Evolutionary conservation across 2,888 invertebrate genomes (phyloP), one percentile per base, ranked within the genome.

Genomic region (Galerucella nymphaeae): DNA sequence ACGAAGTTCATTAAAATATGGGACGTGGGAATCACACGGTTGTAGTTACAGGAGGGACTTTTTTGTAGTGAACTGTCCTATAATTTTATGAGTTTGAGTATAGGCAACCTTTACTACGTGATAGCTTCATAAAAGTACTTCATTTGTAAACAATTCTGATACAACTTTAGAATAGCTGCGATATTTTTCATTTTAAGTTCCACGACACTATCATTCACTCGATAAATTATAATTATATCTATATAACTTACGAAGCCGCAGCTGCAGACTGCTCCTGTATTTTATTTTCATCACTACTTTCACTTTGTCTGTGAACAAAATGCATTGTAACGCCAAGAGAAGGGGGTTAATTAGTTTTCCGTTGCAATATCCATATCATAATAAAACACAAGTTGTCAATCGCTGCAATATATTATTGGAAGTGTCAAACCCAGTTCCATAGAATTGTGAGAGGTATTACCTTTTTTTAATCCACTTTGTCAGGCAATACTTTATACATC

Each of bases 291-390:
- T 55, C 20, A 42, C 45, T 42, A 23, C n/a, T 57, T n/a, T n/a
- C n/a, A 45, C 42, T 58, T 58, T 66, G 42, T 20, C 58, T 41
- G 20, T 45, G 41, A 23, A 57, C 20, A 58, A 66, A 66, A 45
- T 66, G 66, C 66, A 66, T 66, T n/a, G 57, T 66, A 23, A n/a
- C 13, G n/a, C 13, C 23, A 30, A 4, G 23, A 23, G 23, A 3
- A 23, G 23, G 5, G 48, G 5, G 13, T 14, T n/a, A 13, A 14
- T 14, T 48, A 14, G 14, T n/a, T 48, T 14, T 48, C 1, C 6
- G 14, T 48, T 14, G 2, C 4, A 48, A 48, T 48, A 6, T 4
- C 6, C 5, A 8, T n/a, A n/a, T n/a, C n/a, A n/a, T n/a, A 48
- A 14, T 0, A 48, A n/a, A n/a, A 48, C n/a, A 48, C 5, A 48